Base-by-base conservation (phyloP, 1,140 invertebrate genomes). In the Drosophila chauvacae region DNA sequence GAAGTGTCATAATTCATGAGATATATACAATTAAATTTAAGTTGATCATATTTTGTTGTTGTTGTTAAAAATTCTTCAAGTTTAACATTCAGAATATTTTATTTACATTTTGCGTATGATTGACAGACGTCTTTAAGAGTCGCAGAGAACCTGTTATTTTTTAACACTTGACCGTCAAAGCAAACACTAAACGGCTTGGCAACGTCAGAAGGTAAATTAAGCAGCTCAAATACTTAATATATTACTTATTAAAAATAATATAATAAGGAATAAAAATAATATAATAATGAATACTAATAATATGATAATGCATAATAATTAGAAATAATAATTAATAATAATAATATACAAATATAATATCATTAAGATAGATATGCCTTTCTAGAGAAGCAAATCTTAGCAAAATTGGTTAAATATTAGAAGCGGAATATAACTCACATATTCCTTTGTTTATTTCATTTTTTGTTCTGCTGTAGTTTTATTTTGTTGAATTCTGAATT, bases 151-250 rank as follows among this genome's bases (percentile, higher is more conserved):
- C 51, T 55, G 51, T 55, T 55, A 23, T 10, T 55, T 55, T 55
- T 37, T 55, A 55, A 37, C 51, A 55, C 51, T 37, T 55, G 7
- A 55, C 13, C 51, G 51, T 37, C 51, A 55, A 55, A 55, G 33
- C 7, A 55, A 55, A 55, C 20, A 37, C 33, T 37, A 37, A 37
- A 20, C 7, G 50, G 30, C n/a, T 35, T 14, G 2, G 10, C 16
- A 50, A 51, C 10, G 14, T 51, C n/a, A 51, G n/a, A 18, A 18
- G 11, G 33, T 9, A 30, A 30, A 28, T 28, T 6, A 5, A 4
- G 5, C 26, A 28, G 26, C 26, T 28, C 26, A 28, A 28, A 6
- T 7, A 30, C 9, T 10, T 33, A 33, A 33, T 33, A 33, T 33
- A 33, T 10, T 33, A 33, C 1, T 30, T 30, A 3, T 0, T 10